phyloP scores from a whole-genome alignment of 2,113 vertebrate species.

The Piprites chloris region DNA sequence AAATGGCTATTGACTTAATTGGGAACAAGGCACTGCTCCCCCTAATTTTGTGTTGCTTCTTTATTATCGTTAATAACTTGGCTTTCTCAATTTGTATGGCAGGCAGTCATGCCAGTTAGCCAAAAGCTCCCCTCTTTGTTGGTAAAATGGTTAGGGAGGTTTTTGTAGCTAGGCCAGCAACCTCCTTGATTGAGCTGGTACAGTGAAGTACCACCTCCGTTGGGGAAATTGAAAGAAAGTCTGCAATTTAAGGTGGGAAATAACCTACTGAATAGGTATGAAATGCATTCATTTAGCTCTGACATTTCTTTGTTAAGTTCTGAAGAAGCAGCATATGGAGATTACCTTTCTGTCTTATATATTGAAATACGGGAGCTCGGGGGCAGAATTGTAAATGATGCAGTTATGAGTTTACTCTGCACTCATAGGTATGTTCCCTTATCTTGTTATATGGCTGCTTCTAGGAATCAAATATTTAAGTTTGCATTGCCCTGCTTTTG shows the following conservation, averaged over 20 bases:
- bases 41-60: not conserved
- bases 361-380: not conserved
- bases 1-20: not conserved
- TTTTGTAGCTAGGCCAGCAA: not conserved
- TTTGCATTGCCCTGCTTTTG: not conserved
- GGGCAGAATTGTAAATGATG: conserved; percentile 8
- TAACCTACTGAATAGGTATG: not conserved
- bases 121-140: not conserved
- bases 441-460: conserved; percentile 7
- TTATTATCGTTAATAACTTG: not conserved
- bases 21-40: not conserved
- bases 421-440: not conserved
- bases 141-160: not conserved
- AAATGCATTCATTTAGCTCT: not conserved
- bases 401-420: conserved; percentile 9
- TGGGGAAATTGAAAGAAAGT: not conserved
- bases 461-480: conserved; percentile 21
- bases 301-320: not conserved
- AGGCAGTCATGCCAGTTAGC: not conserved
- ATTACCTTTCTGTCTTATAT: conserved; percentile 14
- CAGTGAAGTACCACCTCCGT: not conserved
- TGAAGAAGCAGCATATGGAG: not conserved
- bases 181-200: not conserved
- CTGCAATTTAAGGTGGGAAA: not conserved
- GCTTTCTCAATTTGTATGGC: not conserved